Conservation (phyloP, 2,113 vertebrate species). For the Carlito syrichta region DNA sequence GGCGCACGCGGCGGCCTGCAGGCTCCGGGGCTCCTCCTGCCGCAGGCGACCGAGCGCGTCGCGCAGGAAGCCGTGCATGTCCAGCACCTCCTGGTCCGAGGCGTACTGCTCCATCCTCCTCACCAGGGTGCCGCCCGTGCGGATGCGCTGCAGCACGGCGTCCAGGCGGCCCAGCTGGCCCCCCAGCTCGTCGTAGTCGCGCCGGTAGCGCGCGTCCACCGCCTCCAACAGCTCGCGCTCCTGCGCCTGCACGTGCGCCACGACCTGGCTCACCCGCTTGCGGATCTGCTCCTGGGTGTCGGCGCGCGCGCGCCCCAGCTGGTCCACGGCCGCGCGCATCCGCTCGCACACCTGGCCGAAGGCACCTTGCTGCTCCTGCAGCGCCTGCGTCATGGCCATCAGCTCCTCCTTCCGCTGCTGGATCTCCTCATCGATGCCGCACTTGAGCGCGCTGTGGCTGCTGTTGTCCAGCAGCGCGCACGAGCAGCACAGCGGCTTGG, state of each 20-base stretch:
- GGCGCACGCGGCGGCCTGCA: fast-evolving
- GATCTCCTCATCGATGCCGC: constrained; percentile 70
- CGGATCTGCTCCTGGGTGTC: constrained; percentile 59
- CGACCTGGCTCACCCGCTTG: neutral
- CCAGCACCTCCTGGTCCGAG: constrained; percentile 80
- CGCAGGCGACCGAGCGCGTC: constrained; percentile 57
- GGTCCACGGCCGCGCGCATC: neutral
- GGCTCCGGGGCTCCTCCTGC: neutral
- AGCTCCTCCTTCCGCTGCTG: constrained; percentile 70
- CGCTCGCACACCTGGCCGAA: neutral
- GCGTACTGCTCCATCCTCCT: constrained; percentile 72
- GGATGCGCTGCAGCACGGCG: constrained; percentile 68
- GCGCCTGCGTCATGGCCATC: neutral
- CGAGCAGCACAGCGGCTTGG: constrained; percentile 65
- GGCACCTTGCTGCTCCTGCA: constrained; percentile 32
- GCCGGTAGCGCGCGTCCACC: constrained; percentile 34
- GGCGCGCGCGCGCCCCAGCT: neutral
- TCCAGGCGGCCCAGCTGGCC: constrained; percentile 40
- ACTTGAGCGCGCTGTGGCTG: constrained; percentile 58
- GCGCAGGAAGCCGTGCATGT: constrained; percentile 78
- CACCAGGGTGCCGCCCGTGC: constrained; percentile 62
- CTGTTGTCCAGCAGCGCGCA: constrained; percentile 79
- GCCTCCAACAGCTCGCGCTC: constrained; percentile 61
- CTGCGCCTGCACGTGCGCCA: constrained; percentile 25
- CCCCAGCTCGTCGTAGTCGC: neutral